Evolutionary conservation across 35 echinoderm and acorn worm species (phyloP), one percentile per base, ranked within the genome.

Genomic region (Heliocidaris tuberculata): DNA sequence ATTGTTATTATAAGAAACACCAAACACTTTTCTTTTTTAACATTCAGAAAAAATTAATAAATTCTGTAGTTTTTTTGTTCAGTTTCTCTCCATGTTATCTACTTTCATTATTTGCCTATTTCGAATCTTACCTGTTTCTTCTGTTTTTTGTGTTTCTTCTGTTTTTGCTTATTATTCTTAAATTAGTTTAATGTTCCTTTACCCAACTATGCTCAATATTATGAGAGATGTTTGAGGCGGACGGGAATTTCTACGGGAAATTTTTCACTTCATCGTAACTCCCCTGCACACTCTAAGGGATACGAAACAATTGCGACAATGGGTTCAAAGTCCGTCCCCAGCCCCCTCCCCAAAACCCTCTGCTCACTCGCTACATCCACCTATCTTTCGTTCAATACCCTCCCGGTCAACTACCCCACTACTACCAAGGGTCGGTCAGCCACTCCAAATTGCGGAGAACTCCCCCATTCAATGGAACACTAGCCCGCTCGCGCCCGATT

Each of bases 391-490:
- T 47, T 32, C 87, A 89, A 48, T 89, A 89, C 31, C 87, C 87
- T 32, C 87, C 24, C 87, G 87, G 87, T 89, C 87, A 89, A 48
- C 31, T 48, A 89, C 87, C 87, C 87, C 87, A 17, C 31, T 47
- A n/a, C 87, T 27, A 89, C 47, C 11, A 48, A n/a, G 87, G 31
- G 87, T 89, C 87, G 87, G 87, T 89, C 87, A 89, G 31, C 87
- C 87, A 89, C 87, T 89, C 87, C 29, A 47, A 32, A 89, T 48
- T 47, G 87, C 87, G 87, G 31, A 89, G 15, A 89, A 89, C 47
- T 89, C 29, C 87, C 87, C 87, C 87, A 89, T 89, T 89, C 87
- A 89, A n/a, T 48, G 87, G 47, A 89, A 89, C 27, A 78, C 65
- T 89, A 89, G 87, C 47, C 87, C 32, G 87, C 87, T 89, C 31